Percentiles rank a stretch among this genome's conserved stretches.
Evolutionary conservation across 2,888 invertebrate species (phyloP).

Genomic region (Abscondita cerata): DNA sequence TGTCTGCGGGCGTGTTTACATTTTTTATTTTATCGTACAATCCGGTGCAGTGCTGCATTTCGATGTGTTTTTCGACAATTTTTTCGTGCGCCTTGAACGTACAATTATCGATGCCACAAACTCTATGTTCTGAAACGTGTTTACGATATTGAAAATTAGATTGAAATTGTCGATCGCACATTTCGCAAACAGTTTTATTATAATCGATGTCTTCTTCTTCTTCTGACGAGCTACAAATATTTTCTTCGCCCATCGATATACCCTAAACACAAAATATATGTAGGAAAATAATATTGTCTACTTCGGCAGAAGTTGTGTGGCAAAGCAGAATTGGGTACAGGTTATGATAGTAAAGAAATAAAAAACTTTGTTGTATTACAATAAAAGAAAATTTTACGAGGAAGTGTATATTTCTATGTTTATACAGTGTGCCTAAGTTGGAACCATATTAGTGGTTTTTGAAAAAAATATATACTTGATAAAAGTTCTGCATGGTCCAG

Average conservation of each 20-base stretch:
- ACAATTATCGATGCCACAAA: conserved; percentile 84
- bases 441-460: too few species aligned
- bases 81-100: conserved; percentile 79
- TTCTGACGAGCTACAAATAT: background rate
- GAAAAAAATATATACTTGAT: too few species aligned
- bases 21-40: conserved; percentile 80
- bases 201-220: conserved; percentile 14
- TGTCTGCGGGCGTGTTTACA: conserved; percentile 79
- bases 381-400: too few species aligned
- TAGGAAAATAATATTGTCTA: too few species aligned
- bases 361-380: too few species aligned
- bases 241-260: conserved; percentile 16
- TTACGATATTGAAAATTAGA: conserved; percentile 65
- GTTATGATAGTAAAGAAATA: too few species aligned
- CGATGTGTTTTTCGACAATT: conserved; percentile 80
- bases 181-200: conserved; percentile 69
- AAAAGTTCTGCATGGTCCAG: too few species aligned
- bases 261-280: background rate
- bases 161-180: conserved; percentile 81
- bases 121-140: conserved; percentile 78
- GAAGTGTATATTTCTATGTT: too few species aligned
- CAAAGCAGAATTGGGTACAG: too few species aligned
- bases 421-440: too few species aligned
- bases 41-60: conserved; percentile 85
- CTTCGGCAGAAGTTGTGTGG: too few species aligned